These are phyloP conservation scores for Zaprionus gabonicus DNA, from an alignment of 1,140 invertebrate species.

Conservation along the genomic window DNA sequence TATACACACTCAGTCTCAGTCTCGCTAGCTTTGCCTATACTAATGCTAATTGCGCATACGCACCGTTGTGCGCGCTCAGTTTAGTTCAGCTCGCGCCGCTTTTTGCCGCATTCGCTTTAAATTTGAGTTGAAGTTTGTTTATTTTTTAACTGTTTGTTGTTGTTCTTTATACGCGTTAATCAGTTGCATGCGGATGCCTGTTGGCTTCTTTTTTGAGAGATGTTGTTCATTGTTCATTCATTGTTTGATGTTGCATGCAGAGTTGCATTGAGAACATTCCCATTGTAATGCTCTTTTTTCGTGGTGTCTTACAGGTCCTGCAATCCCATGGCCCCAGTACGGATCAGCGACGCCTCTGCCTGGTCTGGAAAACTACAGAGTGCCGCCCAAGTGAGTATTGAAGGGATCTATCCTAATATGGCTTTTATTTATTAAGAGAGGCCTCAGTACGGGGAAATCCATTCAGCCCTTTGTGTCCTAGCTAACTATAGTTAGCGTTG, in stretches of 20 bases:
- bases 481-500: too few species aligned
- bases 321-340: conserved; percentile 80
- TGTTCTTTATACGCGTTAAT: conserved; percentile 24
- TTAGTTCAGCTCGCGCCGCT: conserved; percentile 28
- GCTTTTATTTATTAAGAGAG: too few species aligned
- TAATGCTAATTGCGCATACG: conserved; percentile 72
- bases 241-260: conserved; percentile 29
- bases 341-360: conserved; percentile 73
- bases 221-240: conserved; percentile 35
- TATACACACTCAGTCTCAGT: conserved; percentile 12
- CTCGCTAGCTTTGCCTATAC: conserved; percentile 34
- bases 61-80: conserved; percentile 61
- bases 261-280: background rate
- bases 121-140: conserved; percentile 1
- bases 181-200: conserved; percentile 21
- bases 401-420: too few species aligned
- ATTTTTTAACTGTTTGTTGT: conserved; percentile 33
- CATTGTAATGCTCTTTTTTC: background rate
- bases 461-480: too few species aligned
- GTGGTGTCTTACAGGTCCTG: conserved; percentile 68
- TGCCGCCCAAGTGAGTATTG: conserved; percentile 68
- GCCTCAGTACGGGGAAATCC: too few species aligned
- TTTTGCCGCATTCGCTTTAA: conserved; percentile 23
- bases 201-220: conserved; percentile 35
- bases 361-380: conserved; percentile 69